Conservation (phyloP, 2,888 invertebrate genomes). For the Drosophila tripunctata region DNA sequence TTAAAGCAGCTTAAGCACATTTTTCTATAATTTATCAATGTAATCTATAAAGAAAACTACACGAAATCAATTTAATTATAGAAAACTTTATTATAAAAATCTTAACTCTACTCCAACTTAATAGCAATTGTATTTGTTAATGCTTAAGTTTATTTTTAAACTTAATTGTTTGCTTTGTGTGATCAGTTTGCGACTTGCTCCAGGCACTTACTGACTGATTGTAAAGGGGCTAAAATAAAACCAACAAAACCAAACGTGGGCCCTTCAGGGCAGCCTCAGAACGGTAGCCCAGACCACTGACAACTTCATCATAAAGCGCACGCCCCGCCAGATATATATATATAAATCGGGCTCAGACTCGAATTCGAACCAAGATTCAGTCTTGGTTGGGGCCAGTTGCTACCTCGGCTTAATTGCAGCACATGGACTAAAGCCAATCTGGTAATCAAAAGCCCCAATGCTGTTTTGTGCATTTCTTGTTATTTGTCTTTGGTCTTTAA, state of each 20-base stretch:
- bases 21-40: no score
- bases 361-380: background rate
- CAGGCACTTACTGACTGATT: conserved; percentile 27
- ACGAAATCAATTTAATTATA: no score
- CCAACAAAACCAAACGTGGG: conserved; percentile 52
- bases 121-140: background rate
- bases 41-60: no score
- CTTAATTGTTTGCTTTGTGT: background rate
- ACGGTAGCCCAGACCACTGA: conserved; percentile 71
- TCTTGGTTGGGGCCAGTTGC: background rate
- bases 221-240: conserved; percentile 36
- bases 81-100: background rate
- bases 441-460: conserved; percentile 65
- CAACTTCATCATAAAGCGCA: conserved; percentile 72
- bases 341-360: no score
- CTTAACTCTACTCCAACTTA: background rate
- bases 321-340: conserved; percentile 40
- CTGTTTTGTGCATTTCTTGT: conserved; percentile 53
- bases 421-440: conserved; percentile 40
- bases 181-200: background rate
- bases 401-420: conserved; percentile 54
- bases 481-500: conserved; percentile 73
- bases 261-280: conserved; percentile 20
- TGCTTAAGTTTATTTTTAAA: background rate
- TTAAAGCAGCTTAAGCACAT: no score